phyloP scores from a whole-genome alignment of 2,113 vertebrate genomes.

The Microtus pennsylvanicus region DNA sequence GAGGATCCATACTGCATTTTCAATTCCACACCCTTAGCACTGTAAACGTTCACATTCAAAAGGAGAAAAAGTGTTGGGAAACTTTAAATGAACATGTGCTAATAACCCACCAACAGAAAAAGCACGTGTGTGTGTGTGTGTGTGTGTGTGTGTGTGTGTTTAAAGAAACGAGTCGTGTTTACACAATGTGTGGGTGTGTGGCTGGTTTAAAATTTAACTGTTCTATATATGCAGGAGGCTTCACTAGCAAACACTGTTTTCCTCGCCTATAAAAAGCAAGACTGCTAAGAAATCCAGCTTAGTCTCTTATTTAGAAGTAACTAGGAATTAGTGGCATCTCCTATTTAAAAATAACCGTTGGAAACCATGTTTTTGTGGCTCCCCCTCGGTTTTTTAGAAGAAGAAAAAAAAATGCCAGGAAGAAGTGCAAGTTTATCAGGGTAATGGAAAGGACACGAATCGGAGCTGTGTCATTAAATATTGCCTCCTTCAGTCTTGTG shows the following conservation, averaged over 20 bases:
- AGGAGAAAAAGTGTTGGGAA: not conserved
- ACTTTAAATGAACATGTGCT: not conserved
- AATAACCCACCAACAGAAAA: constrained; percentile 59
- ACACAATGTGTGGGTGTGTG: constrained; percentile 70
- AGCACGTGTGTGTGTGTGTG: constrained; percentile 49
- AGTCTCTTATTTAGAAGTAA: constrained; percentile 56
- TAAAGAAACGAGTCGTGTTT: constrained; percentile 40
- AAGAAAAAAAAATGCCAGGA: constrained; percentile 16
- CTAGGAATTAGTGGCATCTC: constrained; percentile 57
- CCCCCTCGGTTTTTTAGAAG: not conserved
- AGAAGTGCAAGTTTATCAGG: constrained; percentile 75
- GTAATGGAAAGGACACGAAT: constrained; percentile 72
- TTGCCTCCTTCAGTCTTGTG: constrained; percentile 72
- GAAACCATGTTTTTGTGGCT: not conserved
- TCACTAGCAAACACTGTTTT: constrained; percentile 42
- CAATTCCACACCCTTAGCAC: constrained; percentile 43
- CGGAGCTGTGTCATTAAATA: constrained; percentile 79
- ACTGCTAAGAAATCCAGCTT: constrained; percentile 66
- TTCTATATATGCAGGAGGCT: constrained; percentile 56
- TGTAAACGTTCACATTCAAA: constrained; percentile 39
- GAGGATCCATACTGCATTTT: constrained; percentile 63
- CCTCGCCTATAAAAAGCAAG: constrained; percentile 62
- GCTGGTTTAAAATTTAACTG: constrained; percentile 65
- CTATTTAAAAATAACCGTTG: constrained; percentile 66
- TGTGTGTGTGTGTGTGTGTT: constrained; percentile 72